phyloP scores from a whole-genome alignment of 2,113 vertebrate genomes.

The Seriola aureovittata region DNA sequence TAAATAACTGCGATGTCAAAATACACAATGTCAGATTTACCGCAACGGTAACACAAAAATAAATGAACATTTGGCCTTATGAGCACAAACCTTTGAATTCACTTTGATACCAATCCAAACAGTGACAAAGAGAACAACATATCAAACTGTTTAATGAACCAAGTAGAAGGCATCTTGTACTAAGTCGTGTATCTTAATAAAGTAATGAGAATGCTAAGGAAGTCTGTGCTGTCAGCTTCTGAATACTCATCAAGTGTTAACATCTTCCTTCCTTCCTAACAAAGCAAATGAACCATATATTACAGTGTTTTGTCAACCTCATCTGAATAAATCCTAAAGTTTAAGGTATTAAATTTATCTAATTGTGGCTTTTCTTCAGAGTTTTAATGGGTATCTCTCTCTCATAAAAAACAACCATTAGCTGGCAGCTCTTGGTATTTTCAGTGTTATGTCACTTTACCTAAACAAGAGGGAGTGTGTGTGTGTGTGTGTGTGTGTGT shows the following conservation, averaged over 20 bases:
- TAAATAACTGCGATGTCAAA: too few species aligned
- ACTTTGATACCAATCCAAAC: neutral
- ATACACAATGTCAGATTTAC: too few species aligned
- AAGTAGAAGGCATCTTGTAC: neutral
- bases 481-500: too few species aligned
- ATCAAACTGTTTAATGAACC: neutral
- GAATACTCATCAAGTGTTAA: neutral
- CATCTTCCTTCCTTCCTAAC: too few species aligned
- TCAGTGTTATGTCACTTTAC: neutral
- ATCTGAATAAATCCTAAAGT: neutral
- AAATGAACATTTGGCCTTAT: neutral
- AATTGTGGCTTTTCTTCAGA: neutral
- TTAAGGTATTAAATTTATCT: too few species aligned
- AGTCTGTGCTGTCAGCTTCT: neutral
- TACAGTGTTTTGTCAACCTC: neutral
- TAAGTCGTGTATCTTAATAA: neutral
- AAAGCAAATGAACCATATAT: neutral
- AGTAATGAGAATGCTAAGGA: slow-evolving; percentile 5
- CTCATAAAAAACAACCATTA: slow-evolving; percentile 53
- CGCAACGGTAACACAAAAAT: neutral
- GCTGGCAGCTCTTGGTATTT: slow-evolving; percentile 42
- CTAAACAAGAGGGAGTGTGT: neutral
- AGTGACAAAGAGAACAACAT: neutral
- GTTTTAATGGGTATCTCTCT: neutral
- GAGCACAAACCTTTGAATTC: neutral